phyloP scores from a whole-genome alignment of 1,140 invertebrate genomes.

The Stenopsyche tienmushanensis region DNA sequence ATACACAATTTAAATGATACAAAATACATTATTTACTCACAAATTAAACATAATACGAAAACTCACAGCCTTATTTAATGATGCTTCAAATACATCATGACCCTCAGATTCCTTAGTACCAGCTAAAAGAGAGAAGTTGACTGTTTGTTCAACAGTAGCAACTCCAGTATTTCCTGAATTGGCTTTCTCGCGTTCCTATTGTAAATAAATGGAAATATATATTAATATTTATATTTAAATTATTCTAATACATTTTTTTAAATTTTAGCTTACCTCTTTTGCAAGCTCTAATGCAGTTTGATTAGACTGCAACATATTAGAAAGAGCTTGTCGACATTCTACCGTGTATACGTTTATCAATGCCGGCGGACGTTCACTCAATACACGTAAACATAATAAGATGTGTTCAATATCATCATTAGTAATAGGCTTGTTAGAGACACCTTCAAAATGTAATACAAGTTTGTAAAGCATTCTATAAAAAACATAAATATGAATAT shows the following conservation, averaged over 20 bases:
- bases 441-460: conserved; percentile 47
- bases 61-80: conserved; percentile 78
- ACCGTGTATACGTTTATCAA: conserved; percentile 77
- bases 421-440: conserved; percentile 77
- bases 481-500: conserved; percentile 8
- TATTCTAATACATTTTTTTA: too few species aligned
- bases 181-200: conserved; percentile 35
- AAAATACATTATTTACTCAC: background rate
- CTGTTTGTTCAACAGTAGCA: conserved; percentile 37
- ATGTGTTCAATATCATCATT: conserved; percentile 94
- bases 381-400: conserved; percentile 76
- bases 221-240: too few species aligned
- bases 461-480: background rate
- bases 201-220: background rate
- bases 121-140: conserved; percentile 78
- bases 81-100: conserved; percentile 94
- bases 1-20: background rate
- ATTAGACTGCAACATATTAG: conserved; percentile 74
- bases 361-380: conserved; percentile 72
- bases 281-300: conserved; percentile 37
- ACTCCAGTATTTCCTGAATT: conserved; percentile 18
- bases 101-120: conserved; percentile 71
- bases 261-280: conserved; percentile 31
- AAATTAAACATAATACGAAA: background rate
- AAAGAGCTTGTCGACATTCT: conserved; percentile 78